Percentiles rank a stretch among this genome's conserved stretches.
Evolutionary conservation across 2,888 invertebrate genomes (phyloP).

Genomic region (Cheilosia soror): DNA sequence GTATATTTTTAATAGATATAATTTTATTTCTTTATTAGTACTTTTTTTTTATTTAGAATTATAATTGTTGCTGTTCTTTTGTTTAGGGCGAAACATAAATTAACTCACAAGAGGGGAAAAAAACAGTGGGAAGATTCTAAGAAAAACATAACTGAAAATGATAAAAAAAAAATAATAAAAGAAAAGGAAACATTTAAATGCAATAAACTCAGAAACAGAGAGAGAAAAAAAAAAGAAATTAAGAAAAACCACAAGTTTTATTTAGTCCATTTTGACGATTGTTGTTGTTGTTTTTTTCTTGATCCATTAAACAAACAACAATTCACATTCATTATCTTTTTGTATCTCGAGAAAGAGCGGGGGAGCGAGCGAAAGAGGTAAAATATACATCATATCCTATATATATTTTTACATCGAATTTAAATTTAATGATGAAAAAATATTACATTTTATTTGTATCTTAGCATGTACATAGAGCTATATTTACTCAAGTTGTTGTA

Average conservation of each 20-base stretch:
- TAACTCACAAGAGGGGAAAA: conserved; percentile 33
- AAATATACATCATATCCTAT: conserved; percentile 67
- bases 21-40: conserved; percentile 72
- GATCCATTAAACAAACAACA: conserved; percentile 53
- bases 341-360: conserved; percentile 3
- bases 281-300: conserved; percentile 29
- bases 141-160: conserved; percentile 35
- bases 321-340: conserved; percentile 42
- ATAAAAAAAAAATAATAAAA: conserved; percentile 25
- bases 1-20: conserved; percentile 54
- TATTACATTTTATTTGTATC: conserved; percentile 54
- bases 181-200: conserved; percentile 52
- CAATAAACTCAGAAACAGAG: conserved; percentile 1
- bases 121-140: conserved; percentile 3
- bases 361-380: conserved; percentile 22
- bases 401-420: conserved; percentile 65
- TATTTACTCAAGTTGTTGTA: conserved; percentile 13
- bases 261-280: conserved; percentile 60
- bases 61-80: conserved; percentile 12
- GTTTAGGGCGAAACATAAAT: conserved; percentile 39
- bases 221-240: conserved; percentile 29
- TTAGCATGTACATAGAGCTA: conserved; percentile 47
- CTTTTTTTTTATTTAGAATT: conserved; percentile 22
- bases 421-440: conserved; percentile 60
- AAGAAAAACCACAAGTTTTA: conserved; percentile 62